Evolutionary conservation across 1,140 invertebrate species (phyloP).

Genomic region (Bombus cullumanus): DNA sequence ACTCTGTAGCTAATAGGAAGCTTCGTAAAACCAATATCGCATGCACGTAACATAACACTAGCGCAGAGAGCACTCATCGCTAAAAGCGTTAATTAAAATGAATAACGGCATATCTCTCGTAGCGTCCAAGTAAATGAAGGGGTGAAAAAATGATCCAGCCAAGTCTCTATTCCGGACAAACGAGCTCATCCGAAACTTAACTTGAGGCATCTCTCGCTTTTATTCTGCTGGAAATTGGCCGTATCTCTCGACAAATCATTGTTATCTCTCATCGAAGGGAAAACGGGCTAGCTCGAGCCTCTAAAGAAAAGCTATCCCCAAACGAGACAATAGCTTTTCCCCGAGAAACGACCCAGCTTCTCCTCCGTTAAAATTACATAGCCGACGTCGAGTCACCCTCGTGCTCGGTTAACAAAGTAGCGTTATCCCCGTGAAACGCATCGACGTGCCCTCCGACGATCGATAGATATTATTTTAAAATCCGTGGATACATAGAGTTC

Average conservation of each 20-base stretch:
- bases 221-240: neutral
- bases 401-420: neutral
- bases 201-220: neutral
- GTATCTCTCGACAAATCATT: neutral
- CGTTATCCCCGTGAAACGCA: neutral
- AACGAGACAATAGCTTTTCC: neutral
- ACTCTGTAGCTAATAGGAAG: too few species aligned
- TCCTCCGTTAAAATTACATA: neutral
- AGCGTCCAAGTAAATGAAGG: neutral
- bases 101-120: neutral
- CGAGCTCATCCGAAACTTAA: neutral
- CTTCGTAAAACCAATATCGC: too few species aligned
- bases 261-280: neutral
- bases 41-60: too few species aligned
- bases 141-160: neutral
- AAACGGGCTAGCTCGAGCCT: neutral
- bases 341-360: neutral
- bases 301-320: neutral
- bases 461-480: constrained; percentile 35
- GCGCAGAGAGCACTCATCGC: too few species aligned
- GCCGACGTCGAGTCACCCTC: neutral
- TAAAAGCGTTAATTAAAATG: too few species aligned
- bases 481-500: neutral
- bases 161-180: neutral
- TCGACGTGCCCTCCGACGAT: neutral